Conservation (phyloP, 2,113 vertebrate species). For the Carassius auratus region DNA sequence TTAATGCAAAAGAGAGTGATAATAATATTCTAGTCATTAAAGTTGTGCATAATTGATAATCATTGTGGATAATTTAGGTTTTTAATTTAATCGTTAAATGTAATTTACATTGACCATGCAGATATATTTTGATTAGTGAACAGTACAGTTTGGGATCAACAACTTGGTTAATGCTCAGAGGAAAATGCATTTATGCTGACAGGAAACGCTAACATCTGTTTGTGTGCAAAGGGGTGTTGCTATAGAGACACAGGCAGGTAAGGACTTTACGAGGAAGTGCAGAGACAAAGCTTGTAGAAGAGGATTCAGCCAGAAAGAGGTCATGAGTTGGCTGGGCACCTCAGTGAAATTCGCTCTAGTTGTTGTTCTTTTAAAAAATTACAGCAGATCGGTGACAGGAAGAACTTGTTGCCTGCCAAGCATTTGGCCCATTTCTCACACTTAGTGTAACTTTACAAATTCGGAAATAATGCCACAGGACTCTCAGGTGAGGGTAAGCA, state of each 20-base stretch:
- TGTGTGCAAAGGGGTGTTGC: slow-evolving; percentile 63
- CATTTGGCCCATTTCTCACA: slow-evolving; percentile 20
- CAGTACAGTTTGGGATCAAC: not conserved
- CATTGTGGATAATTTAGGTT: not conserved
- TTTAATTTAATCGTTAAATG: not conserved
- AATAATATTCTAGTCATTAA: not conserved
- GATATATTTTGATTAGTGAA: not conserved
- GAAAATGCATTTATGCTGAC: slow-evolving; percentile 43
- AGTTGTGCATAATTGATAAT: not conserved
- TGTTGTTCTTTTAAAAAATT: slow-evolving; percentile 29
- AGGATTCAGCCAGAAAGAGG: slow-evolving; percentile 39
- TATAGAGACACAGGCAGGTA: slow-evolving; percentile 73
- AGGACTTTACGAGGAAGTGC: slow-evolving; percentile 70
- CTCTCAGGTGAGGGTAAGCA: slow-evolving; percentile 43
- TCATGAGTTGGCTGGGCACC: slow-evolving; percentile 5
- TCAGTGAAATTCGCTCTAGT: not conserved
- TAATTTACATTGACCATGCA: not conserved
- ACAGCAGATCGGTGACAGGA: slow-evolving; percentile 50
- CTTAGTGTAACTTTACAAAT: slow-evolving; percentile 45
- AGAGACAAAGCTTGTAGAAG: slow-evolving; percentile 61
- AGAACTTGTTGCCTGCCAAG: slow-evolving; percentile 54
- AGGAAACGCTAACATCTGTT: slow-evolving; percentile 65
- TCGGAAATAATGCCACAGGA: slow-evolving; percentile 22
- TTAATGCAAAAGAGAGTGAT: not conserved
- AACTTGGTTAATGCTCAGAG: not conserved